phyloP scores from a whole-genome alignment of 2,888 invertebrate genomes.

The Galerucella nymphaeae region DNA sequence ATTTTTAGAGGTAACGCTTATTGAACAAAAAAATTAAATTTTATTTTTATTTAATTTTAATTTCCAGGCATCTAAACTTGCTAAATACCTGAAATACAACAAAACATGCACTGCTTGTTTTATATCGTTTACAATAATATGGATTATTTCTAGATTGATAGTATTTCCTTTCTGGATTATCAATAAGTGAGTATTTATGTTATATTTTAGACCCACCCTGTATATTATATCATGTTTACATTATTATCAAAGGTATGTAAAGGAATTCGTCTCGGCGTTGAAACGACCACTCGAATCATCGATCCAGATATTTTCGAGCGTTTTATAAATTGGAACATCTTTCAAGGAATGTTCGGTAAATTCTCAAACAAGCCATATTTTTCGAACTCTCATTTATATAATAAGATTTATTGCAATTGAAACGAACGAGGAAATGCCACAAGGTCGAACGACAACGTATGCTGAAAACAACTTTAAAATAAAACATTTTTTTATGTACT shows the following conservation, averaged over 20 bases:
- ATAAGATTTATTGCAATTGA: conserved; percentile 10
- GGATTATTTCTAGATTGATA: conserved; percentile 14
- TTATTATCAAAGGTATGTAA: neutral
- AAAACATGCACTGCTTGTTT: neutral
- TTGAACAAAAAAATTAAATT: neutral
- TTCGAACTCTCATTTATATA: conserved; percentile 1
- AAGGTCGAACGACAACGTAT: neutral
- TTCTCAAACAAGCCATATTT: conserved; percentile 10
- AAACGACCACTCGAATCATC: neutral
- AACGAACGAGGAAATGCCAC: neutral
- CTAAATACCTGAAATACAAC: conserved; percentile 13
- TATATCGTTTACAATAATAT: conserved; percentile 12
- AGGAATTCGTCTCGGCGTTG: neutral
- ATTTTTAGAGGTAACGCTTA: conserved; percentile 24
- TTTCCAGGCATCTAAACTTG: conserved; percentile 23
- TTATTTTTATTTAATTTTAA: conserved; percentile 7
- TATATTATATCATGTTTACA: neutral
- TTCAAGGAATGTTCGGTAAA: conserved; percentile 1
- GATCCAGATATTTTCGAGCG: neutral
- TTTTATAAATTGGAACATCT: conserved; percentile 9
- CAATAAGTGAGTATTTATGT: conserved; percentile 5
- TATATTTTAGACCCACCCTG: neutral
- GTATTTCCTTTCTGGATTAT: conserved; percentile 28
- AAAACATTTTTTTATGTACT: too few relatives aligned
- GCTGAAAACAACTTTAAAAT: neutral